A percentile compares a stretch with the other conserved stretches of the same genome.
These are phyloP conservation scores for Cryptotermes secundus DNA, from an alignment of 1,140 invertebrate genomes.

Conservation along the genomic window DNA sequence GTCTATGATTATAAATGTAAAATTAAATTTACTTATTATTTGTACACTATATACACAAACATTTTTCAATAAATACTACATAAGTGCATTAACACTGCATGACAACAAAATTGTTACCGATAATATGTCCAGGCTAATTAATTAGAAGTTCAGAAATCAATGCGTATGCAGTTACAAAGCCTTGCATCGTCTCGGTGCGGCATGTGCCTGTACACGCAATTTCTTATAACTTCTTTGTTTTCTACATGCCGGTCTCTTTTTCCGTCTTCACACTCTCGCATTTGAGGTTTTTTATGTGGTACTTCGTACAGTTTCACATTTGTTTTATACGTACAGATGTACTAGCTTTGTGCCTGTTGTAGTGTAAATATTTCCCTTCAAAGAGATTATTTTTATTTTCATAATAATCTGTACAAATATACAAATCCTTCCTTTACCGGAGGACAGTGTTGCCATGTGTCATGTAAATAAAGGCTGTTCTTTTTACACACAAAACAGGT, in stretches of 20 bases:
- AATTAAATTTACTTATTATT: too few species aligned
- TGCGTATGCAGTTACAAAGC: neutral
- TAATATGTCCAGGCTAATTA: too few species aligned
- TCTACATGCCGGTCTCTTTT: neutral
- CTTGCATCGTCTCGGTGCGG: neutral
- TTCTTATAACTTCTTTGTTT: too few species aligned
- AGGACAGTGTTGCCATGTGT: constrained; percentile 23
- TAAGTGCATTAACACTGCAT: too few species aligned
- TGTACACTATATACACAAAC: too few species aligned
- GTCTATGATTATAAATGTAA: too few species aligned
- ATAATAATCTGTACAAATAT: neutral
- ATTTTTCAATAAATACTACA: too few species aligned
- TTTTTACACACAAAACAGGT: neutral
- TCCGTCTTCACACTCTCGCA: neutral
- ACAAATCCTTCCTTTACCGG: neutral
- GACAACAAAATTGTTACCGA: too few species aligned
- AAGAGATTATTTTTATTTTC: constrained; percentile 3
- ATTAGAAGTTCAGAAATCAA: neutral
- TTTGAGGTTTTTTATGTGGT: neutral
- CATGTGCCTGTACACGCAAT: too few species aligned
- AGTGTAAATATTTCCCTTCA: neutral
- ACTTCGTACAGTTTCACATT: neutral
- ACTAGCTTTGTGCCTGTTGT: neutral
- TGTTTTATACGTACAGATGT: neutral
- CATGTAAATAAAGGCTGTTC: constrained; percentile 29